Conservation (phyloP, 1,140 invertebrate genomes). For the Apis mellifera region DNA sequence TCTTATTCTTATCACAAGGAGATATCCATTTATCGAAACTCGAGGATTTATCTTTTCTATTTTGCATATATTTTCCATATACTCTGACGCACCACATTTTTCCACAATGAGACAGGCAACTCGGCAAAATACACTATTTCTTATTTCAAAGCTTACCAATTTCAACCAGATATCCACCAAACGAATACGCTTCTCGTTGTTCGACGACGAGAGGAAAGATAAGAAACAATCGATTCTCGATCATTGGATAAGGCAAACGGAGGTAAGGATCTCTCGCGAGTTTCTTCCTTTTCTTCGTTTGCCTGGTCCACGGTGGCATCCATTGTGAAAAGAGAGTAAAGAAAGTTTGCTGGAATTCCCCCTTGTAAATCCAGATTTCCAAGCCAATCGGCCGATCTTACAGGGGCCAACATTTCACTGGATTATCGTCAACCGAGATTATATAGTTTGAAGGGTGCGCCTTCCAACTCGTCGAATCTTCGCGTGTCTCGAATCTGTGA, state of each 20-base stretch:
- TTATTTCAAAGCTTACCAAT: too few species aligned
- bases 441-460: conserved; percentile 37
- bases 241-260: not conserved
- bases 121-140: too few species aligned
- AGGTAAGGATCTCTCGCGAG: not conserved
- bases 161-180: not conserved
- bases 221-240: conserved; percentile 10
- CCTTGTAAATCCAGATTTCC: conserved; percentile 41
- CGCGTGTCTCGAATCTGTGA: conserved; percentile 32
- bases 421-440: conserved; percentile 46
- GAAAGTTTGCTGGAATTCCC: conserved; percentile 13
- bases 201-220: not conserved
- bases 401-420: conserved; percentile 35
- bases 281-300: not conserved
- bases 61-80: too few species aligned
- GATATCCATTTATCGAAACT: too few species aligned
- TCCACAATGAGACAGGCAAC: too few species aligned
- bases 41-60: too few species aligned
- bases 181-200: not conserved
- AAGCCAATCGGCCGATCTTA: conserved; percentile 27
- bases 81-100: too few species aligned
- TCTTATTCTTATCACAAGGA: too few species aligned
- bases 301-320: not conserved
- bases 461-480: conserved; percentile 9
- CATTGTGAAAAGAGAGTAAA: not conserved